Base-by-base conservation (phyloP, 2,113 vertebrate genomes). In the Leptobrachium ailaonicum region DNA sequence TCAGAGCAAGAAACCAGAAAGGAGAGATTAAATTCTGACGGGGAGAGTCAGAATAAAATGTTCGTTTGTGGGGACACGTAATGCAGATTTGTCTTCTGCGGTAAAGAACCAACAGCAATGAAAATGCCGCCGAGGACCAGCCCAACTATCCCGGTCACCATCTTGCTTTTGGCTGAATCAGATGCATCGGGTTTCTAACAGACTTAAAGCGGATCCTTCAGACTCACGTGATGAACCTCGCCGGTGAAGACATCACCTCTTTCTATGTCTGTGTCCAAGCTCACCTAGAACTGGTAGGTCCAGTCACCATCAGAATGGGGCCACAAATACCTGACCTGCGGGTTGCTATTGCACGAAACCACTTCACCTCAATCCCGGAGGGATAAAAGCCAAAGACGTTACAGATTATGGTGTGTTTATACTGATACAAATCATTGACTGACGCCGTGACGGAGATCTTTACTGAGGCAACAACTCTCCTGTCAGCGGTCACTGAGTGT, bases 151-250 rank as follows among this genome's bases (percentile, higher is more conserved):
- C 86, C 86, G 32, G 81, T 68, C 4, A 85, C 75, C 13, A 85
- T 14, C 85, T 85, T 87, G 42, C 8, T 77, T 82, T 78, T 82
- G 1, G 82, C 82, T 63, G 72, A 82, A 41, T 82, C 82, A 69
- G 75, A 63, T 7, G 2, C 4, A n/a, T 76, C 79, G 11, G 71
- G 84, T 20, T 79, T 43, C 77, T 70, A 79, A 12, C 64, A 2
- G 3, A 79, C 60, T 6, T 20, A 47, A n/a, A 53, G 13, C 32
- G 77, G 77, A 3, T 40, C 10, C 14, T 12, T 11, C 44, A 72
- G 77, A 41, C 69, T 79, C 6, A 8, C 42, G 77, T 79, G 77
- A 32, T 64, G 53, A 9, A 79, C 77, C 20, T 56, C 47, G 14
- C 77, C 72, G 58, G 69, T 72, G 41, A 79, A 79, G 2, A 13